These are phyloP conservation scores for Gnathonemus longibarbis DNA, from an alignment of 2,113 vertebrate species.

Conservation along the genomic window DNA sequence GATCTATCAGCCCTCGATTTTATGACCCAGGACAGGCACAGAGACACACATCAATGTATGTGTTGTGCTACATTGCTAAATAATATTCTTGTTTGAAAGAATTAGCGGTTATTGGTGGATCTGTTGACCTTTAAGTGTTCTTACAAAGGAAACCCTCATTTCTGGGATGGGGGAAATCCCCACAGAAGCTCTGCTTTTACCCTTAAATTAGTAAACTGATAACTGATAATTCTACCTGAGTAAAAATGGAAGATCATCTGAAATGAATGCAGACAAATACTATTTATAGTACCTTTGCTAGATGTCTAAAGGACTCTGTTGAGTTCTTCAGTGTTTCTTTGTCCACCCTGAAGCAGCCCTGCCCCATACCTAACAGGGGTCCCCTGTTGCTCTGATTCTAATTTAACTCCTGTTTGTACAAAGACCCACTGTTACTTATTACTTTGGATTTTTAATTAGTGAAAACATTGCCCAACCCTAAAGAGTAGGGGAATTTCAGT, in stretches of 20 bases:
- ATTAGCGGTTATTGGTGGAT: not conserved
- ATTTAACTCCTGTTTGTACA: no score
- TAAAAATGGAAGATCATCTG: not conserved
- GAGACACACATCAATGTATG: not conserved
- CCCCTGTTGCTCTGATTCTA: no score
- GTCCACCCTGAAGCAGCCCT: not conserved
- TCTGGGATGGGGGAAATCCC: not conserved
- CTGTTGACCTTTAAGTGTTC: not conserved
- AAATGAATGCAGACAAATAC: not conserved
- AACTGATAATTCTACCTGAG: not conserved
- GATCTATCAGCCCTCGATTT: not conserved
- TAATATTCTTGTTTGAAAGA: not conserved
- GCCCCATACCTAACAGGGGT: not conserved
- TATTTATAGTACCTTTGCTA: not conserved
- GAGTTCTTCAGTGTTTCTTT: not conserved
- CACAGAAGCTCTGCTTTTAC: not conserved
- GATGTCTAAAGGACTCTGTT: not conserved
- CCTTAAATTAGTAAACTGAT: not conserved
- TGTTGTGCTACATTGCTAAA: not conserved
- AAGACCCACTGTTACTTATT: no score
- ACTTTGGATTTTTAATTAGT: no score
- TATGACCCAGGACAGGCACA: not conserved
- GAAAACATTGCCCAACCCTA: no score
- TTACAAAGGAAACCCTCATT: not conserved
- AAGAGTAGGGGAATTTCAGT: no score